Evolutionary conservation across 2,888 invertebrate species (phyloP).

Genomic region (Agriopis leucophaearia): DNA sequence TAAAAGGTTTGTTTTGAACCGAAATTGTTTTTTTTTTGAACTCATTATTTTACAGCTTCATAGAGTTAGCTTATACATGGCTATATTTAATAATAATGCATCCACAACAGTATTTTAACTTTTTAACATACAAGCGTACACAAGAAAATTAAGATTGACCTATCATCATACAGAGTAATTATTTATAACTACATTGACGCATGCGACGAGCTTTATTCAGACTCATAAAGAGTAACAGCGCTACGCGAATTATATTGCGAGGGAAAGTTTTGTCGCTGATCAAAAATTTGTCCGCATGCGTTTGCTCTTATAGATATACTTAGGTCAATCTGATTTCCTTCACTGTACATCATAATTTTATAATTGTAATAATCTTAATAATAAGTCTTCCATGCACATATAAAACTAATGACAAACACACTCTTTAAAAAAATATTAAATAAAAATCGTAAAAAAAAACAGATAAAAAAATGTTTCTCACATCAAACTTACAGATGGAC

Average conservation of each 20-base stretch:
- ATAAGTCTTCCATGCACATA: conserved; percentile 85
- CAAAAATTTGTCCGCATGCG: conserved; percentile 1
- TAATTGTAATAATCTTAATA: conserved; percentile 65
- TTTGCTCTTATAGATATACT: background rate
- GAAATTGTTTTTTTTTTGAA: too few relatives aligned
- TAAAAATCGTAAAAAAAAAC: conserved; percentile 39
- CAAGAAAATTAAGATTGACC: conserved; percentile 49
- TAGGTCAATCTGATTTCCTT: conserved; percentile 59
- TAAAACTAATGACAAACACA: conserved; percentile 85
- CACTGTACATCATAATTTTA: conserved; percentile 62
- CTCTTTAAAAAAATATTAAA: conserved; percentile 65
- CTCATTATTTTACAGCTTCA: conserved; percentile 49
- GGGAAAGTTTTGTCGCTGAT: background rate
- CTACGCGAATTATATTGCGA: background rate
- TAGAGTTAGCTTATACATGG: conserved; percentile 56
- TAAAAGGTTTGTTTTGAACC: conserved; percentile 29
- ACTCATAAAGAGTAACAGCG: background rate
- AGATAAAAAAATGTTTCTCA: conserved; percentile 56
- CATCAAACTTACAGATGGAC: conserved; percentile 57
- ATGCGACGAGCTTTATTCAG: background rate
- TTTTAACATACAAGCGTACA: conserved; percentile 66
- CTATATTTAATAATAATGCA: conserved; percentile 57
- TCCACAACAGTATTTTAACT: conserved; percentile 63
- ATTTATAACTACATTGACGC: background rate
- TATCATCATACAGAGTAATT: background rate